A percentile compares a stretch with the other conserved stretches of the same genome.
These are phyloP conservation scores for Trissolcus brochymenae DNA, from an alignment of 2,888 invertebrate species.

Conservation along the genomic window DNA sequence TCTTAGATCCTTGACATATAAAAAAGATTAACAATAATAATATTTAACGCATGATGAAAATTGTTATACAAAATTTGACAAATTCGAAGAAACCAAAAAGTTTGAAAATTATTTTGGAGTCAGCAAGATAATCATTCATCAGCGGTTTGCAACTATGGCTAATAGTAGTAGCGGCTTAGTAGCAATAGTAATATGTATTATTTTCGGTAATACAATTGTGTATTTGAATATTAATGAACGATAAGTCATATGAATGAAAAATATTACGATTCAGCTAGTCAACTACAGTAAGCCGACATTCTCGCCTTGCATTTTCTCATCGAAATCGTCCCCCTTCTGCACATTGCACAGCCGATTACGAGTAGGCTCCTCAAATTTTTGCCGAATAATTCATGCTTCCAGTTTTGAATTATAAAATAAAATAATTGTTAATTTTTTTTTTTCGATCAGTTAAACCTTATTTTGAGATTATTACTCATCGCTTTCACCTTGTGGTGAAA, in stretches of 20 bases:
- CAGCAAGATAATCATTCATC: conserved; percentile 8
- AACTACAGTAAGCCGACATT: neutral
- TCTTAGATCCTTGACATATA: no score
- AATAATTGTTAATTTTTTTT: neutral
- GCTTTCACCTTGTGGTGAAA: neutral
- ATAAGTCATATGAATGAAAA: conserved; percentile 35
- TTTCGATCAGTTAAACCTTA: neutral
- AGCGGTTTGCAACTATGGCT: conserved; percentile 35
- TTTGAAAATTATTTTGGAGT: neutral
- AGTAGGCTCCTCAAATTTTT: neutral
- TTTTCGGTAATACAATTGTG: conserved; percentile 13
- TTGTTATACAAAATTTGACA: neutral
- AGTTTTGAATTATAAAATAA: conserved; percentile 1
- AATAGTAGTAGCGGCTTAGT: conserved; percentile 42
- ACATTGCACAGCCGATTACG: conserved; percentile 49
- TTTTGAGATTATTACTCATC: neutral
- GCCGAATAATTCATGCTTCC: neutral
- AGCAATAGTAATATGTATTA: conserved; percentile 22
- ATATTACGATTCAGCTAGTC: neutral
- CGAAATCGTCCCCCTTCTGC: neutral
- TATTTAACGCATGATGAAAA: neutral
- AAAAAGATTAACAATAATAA: no score
- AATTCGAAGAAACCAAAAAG: neutral
- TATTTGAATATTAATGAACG: conserved; percentile 15
- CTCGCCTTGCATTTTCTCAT: neutral